These are phyloP conservation scores for Musca domestica DNA, from an alignment of 1,140 invertebrate genomes.

Conservation along the genomic window DNA sequence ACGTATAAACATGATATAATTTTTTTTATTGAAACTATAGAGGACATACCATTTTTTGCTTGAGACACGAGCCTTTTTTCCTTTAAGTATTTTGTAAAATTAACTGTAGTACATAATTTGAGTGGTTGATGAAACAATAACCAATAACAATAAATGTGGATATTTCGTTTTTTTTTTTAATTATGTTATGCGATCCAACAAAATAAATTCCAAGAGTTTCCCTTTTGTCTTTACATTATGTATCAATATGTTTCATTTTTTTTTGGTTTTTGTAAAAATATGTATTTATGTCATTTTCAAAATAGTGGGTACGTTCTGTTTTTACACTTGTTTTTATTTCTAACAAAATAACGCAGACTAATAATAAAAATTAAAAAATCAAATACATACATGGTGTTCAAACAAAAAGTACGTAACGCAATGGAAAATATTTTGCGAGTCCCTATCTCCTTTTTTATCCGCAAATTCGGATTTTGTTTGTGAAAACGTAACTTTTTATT, in stretches of 20 bases:
- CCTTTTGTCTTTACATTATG: neutral
- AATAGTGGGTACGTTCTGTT: constrained; percentile 12
- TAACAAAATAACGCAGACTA: no score
- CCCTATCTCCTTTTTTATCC: no score
- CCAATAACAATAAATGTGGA: neutral
- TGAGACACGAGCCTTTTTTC: constrained; percentile 17
- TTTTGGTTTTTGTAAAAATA: constrained; percentile 1
- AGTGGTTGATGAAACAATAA: neutral
- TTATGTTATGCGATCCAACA: neutral
- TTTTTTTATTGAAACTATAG: neutral
- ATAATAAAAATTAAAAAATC: no score
- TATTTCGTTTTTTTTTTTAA: neutral
- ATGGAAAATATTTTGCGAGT: no score
- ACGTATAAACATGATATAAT: neutral
- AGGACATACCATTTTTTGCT: constrained; percentile 3
- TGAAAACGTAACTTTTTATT: no score
- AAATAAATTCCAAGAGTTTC: constrained; percentile 6
- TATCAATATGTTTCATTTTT: neutral
- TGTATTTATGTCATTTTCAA: constrained; percentile 17
- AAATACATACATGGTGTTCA: no score
- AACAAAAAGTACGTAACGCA: no score
- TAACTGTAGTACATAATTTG: neutral
- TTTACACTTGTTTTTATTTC: neutral
- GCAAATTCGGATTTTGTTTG: no score
- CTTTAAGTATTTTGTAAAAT: constrained; percentile 1